Evolutionary conservation across 1,140 invertebrate species (phyloP).

Genomic region (Leptonema lineaticorne): DNA sequence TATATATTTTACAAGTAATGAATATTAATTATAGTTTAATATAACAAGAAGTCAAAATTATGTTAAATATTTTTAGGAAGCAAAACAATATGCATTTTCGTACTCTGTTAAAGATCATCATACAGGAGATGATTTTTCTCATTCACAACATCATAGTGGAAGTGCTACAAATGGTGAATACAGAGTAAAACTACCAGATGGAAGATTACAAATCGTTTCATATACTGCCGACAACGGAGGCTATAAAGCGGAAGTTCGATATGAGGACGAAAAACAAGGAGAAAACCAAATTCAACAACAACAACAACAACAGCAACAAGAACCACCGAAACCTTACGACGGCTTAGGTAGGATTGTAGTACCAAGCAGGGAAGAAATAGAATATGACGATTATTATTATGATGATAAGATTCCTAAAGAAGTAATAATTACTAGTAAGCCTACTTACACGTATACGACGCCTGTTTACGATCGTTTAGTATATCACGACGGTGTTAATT

Average conservation of each 20-base stretch:
- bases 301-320: background rate
- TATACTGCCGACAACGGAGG: slow-evolving; percentile 60
- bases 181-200: slow-evolving; percentile 72
- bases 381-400: slow-evolving; percentile 33
- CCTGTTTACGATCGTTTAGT: slow-evolving; percentile 25
- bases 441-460: slow-evolving; percentile 23
- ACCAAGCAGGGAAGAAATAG: slow-evolving; percentile 35
- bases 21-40: too few relatives aligned
- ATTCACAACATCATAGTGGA: slow-evolving; percentile 56
- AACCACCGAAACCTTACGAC: background rate
- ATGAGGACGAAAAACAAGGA: slow-evolving; percentile 46
- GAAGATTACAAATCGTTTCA: slow-evolving; percentile 65
- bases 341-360: slow-evolving; percentile 39
- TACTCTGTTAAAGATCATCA: slow-evolving; percentile 57
- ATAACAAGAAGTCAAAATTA: background rate
- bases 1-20: background rate
- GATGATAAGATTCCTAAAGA: slow-evolving; percentile 31
- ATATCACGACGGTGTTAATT: slow-evolving; percentile 20
- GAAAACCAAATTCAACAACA: background rate
- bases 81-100: slow-evolving; percentile 59
- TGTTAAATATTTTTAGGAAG: slow-evolving; percentile 44
- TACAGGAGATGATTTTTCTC: slow-evolving; percentile 60
- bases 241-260: slow-evolving; percentile 59
- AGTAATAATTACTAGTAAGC: slow-evolving; percentile 38
- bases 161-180: slow-evolving; percentile 66